A percentile compares a stretch with the other conserved stretches of the same genome.
phyloP scores from a whole-genome alignment of 2,888 invertebrate species.

The Orthonevra nobilis region DNA sequence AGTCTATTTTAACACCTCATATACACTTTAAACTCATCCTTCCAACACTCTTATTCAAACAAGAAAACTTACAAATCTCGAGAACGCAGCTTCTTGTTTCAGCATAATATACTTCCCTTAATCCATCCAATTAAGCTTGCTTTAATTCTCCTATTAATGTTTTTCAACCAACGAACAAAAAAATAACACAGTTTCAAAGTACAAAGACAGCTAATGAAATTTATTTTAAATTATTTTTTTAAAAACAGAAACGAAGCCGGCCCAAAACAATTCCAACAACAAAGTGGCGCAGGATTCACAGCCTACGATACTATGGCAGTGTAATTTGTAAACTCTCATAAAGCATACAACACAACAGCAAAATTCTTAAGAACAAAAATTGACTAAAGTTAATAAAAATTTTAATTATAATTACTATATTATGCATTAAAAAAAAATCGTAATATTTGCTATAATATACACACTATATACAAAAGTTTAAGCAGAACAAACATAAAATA shows the following conservation, averaged over 20 bases:
- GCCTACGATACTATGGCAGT: conserved; percentile 99
- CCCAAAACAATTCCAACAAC: conserved; percentile 88
- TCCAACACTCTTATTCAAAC: conserved; percentile 41
- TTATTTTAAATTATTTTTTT: conserved; percentile 12
- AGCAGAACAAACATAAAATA: conserved; percentile 3
- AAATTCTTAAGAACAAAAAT: conserved; percentile 45
- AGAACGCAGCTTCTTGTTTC: conserved; percentile 64
- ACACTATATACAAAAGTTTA: conserved; percentile 42
- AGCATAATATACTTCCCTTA: conserved; percentile 41
- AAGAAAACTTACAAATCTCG: conserved; percentile 23
- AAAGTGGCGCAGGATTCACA: conserved; percentile 92
- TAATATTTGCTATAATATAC: conserved; percentile 55
- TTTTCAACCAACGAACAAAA: conserved; percentile 24
- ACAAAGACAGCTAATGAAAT: too few relatives aligned
- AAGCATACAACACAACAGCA: conserved; percentile 38
- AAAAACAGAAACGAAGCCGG: conserved; percentile 92
- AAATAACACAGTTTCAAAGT: too few relatives aligned
- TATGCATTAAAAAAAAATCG: conserved; percentile 49
- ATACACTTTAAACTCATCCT: conserved; percentile 38
- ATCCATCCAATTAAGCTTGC: conserved; percentile 63
- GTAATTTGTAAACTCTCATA: conserved; percentile 88
- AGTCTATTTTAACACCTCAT: neutral
- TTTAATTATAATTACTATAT: conserved; percentile 57
- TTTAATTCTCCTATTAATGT: conserved; percentile 61
- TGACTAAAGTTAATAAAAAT: conserved; percentile 49